Conservation (phyloP, 2,113 vertebrate species). For the Ondatra zibethicus region DNA sequence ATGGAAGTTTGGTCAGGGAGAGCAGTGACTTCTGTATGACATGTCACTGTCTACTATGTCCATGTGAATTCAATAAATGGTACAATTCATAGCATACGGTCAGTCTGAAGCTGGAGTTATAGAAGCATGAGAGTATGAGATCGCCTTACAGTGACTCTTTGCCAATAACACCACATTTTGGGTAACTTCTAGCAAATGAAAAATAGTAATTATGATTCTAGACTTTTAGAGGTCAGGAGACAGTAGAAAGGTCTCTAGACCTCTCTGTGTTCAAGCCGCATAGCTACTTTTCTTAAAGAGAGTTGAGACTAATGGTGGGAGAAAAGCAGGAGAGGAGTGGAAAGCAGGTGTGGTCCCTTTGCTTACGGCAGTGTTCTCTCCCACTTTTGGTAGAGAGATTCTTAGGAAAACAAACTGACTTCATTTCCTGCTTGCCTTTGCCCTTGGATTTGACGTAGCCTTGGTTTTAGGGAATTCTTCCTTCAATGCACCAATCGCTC, state of each 20-base stretch:
- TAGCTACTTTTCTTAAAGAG: neutral
- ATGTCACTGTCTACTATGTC: neutral
- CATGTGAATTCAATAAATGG: conserved; percentile 56
- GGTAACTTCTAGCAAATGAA: neutral
- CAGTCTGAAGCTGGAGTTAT: neutral
- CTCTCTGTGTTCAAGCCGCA: neutral
- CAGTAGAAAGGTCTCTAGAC: too few relatives aligned
- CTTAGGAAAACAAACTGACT: neutral
- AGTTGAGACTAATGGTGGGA: neutral
- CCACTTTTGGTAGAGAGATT: neutral
- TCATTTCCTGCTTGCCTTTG: conserved; percentile 20
- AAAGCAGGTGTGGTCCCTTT: neutral
- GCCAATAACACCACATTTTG: neutral
- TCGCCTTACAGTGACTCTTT: neutral
- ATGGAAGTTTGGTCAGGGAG: neutral
- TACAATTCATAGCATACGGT: neutral
- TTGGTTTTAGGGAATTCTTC: conserved; percentile 51
- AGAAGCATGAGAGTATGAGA: neutral
- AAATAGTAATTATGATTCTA: neutral
- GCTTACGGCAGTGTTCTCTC: too few relatives aligned
- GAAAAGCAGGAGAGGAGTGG: neutral
- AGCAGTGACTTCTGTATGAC: neutral
- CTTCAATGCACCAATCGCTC: neutral
- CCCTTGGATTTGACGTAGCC: conserved; percentile 28
- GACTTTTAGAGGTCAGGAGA: neutral